Conservation (phyloP, 2,888 invertebrate species). For the Calameuta idolon region DNA sequence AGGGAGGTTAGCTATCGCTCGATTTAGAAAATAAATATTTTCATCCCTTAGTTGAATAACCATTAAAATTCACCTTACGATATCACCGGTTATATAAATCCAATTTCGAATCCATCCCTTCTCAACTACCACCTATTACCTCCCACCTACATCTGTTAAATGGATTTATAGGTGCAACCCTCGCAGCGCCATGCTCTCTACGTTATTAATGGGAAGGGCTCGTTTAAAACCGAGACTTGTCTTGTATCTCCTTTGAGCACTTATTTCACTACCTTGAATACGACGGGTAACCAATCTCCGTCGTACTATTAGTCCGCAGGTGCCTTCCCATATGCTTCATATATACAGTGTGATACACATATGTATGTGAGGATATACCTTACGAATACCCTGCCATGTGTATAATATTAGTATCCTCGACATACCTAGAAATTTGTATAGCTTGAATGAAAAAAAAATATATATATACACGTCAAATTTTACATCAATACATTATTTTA, state of each 20-base stretch:
- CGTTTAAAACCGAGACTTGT: not conserved
- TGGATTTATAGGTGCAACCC: slow-evolving; percentile 6
- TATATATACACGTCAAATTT: not conserved
- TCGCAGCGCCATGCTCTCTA: not conserved
- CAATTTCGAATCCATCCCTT: not conserved
- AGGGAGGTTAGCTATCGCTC: not conserved
- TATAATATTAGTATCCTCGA: not conserved
- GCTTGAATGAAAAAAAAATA: not conserved
- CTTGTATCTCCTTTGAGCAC: slow-evolving; percentile 3
- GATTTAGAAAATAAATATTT: not conserved
- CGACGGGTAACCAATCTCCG: slow-evolving; percentile 1
- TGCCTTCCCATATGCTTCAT: not conserved
- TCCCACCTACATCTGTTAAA: not conserved
- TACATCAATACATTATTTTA: not conserved
- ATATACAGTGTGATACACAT: not conserved
- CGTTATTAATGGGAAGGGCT: slow-evolving; percentile 8
- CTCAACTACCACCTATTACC: not conserved
- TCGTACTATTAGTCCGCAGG: not conserved
- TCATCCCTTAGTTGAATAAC: not conserved
- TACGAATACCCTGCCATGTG: not conserved
- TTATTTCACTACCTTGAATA: not conserved
- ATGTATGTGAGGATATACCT: not conserved
- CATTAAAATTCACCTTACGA: not conserved
- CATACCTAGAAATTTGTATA: not conserved
- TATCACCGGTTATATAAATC: not conserved